These are phyloP conservation scores for Mythimna ferrago DNA, from an alignment of 2,888 invertebrate species.

Conservation along the genomic window DNA sequence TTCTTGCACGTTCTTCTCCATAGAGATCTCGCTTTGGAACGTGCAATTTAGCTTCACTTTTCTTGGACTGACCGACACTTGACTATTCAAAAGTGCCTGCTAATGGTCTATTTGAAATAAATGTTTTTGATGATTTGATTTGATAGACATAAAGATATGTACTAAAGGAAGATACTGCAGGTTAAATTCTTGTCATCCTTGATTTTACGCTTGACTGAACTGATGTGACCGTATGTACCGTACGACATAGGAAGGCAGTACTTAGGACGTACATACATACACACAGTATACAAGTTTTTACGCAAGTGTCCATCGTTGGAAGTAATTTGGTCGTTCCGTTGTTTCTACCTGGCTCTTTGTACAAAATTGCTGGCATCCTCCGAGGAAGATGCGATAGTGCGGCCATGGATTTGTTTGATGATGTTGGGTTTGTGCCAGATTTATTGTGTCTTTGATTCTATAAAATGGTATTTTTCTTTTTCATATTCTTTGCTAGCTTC, in stretches of 20 bases:
- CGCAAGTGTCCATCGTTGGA: constrained; percentile 27
- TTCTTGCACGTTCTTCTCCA: too few species aligned
- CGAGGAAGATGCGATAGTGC: constrained; percentile 26
- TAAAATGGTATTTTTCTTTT: too few species aligned
- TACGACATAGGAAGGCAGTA: constrained; percentile 39
- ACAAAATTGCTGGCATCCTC: constrained; percentile 68
- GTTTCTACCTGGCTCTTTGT: constrained; percentile 31
- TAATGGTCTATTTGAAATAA: too few species aligned
- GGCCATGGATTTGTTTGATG: constrained; percentile 13
- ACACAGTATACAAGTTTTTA: not conserved
- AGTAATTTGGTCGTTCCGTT: constrained; percentile 63
- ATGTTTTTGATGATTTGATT: too few species aligned
- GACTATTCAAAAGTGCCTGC: too few species aligned
- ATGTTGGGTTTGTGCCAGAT: not conserved
- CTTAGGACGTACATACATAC: constrained; percentile 27
- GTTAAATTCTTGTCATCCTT: not conserved
- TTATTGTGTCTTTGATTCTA: not conserved
- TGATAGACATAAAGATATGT: too few species aligned
- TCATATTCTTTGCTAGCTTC: too few species aligned
- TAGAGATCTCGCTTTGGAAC: too few species aligned
- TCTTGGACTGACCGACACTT: too few species aligned
- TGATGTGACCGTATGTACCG: constrained; percentile 1
- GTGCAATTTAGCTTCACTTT: too few species aligned
- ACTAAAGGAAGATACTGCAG: not conserved
- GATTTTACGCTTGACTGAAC: constrained; percentile 8